Evolutionary conservation across 2,797 vertebrate genomes (phyloP).

Genomic region (Phrynocephalus guinanensis): DNA sequence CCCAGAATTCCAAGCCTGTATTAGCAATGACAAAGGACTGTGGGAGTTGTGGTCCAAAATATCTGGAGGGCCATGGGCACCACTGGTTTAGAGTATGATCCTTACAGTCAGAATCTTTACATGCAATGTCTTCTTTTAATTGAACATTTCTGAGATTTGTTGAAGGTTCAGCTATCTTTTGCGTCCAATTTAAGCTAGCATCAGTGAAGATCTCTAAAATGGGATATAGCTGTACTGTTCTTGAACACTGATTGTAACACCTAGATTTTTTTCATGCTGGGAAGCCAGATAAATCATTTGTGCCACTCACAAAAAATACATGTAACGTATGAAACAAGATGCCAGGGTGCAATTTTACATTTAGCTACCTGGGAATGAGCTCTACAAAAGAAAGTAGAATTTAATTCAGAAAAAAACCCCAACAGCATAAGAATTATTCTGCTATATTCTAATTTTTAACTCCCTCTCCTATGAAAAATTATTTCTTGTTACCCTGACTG

Average conservation of each 20-base stretch:
- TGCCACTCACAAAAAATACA: not conserved
- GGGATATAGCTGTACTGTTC: not conserved
- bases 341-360: not conserved
- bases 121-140: not conserved
- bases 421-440: not conserved
- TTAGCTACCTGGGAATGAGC: not conserved
- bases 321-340: not conserved
- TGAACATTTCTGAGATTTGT: not conserved
- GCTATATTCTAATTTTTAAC: not conserved
- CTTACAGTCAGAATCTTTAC: not conserved
- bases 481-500: too few relatives aligned
- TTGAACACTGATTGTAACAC: not conserved
- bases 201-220: not conserved
- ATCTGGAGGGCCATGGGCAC: too few relatives aligned
- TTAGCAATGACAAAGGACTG: too few relatives aligned
- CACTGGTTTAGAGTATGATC: not conserved
- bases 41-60: too few relatives aligned
- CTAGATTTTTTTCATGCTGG: not conserved
- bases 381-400: not conserved
- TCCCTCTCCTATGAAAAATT: not conserved
- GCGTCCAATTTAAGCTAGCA: not conserved
- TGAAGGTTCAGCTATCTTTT: not conserved
- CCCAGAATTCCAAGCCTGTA: too few relatives aligned
- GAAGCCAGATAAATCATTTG: too few relatives aligned
- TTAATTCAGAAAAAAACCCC: not conserved